Conservation (phyloP, 2,888 invertebrate genomes). For the Lottia gigantea region DNA sequence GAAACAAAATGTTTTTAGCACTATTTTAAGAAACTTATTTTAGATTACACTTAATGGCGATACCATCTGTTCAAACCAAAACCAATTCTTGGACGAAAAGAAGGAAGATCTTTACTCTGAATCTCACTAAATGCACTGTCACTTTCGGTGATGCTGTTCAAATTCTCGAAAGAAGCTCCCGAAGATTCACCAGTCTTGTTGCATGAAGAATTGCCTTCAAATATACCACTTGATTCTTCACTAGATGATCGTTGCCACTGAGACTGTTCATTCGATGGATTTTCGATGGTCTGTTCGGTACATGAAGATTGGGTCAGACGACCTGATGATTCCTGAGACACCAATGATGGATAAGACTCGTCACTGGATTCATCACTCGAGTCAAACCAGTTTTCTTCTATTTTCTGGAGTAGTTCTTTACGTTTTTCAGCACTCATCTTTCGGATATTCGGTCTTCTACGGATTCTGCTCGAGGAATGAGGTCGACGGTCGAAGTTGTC, state of each 20-base stretch:
- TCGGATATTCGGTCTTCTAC: background rate
- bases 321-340: no score
- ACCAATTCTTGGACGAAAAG: background rate
- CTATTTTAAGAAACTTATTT: no score
- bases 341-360: no score
- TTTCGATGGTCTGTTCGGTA: no score
- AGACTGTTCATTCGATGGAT: no score
- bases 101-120: background rate
- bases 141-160: no score
- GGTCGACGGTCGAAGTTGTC: background rate
- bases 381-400: background rate
- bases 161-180: no score
- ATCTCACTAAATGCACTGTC: no score
- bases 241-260: background rate
- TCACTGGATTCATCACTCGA: background rate
- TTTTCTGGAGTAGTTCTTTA: background rate
- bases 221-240: conserved; percentile 1
- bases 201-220: background rate
- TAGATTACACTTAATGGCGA: background rate
- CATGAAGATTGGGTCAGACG: no score
- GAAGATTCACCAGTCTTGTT: no score
- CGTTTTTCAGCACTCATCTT: background rate
- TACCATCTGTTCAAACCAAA: conserved; percentile 8
- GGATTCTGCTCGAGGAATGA: background rate
- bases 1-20: no score